Evolutionary conservation across 2,797 vertebrate species (phyloP).

Genomic region (Rhinophrynus dorsalis): DNA sequence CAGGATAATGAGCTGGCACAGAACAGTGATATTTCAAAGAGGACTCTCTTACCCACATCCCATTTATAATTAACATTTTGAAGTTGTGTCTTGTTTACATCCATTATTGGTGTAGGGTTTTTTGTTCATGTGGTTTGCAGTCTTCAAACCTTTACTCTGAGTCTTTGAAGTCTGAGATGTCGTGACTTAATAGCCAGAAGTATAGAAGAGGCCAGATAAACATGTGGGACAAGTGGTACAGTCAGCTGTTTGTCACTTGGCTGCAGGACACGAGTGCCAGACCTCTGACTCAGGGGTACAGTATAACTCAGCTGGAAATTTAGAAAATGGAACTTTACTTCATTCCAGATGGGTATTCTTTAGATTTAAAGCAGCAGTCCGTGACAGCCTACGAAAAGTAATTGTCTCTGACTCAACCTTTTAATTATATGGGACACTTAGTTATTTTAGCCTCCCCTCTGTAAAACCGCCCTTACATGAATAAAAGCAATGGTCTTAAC

Average conservation of each 20-base stretch:
- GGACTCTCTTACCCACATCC: constrained; percentile 30
- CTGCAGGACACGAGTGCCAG: constrained; percentile 29
- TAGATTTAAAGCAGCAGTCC: constrained; percentile 26
- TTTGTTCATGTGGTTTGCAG: constrained; percentile 19
- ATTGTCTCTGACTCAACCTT: constrained; percentile 26
- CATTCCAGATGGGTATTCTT: constrained; percentile 9
- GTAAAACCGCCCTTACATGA: background rate
- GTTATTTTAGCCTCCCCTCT: background rate
- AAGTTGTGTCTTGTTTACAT: constrained; percentile 37
- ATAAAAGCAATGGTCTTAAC: background rate
- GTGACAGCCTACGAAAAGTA: constrained; percentile 17
- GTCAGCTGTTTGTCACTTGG: constrained; percentile 24
- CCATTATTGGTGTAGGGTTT: constrained; percentile 10
- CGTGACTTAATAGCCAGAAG: constrained; percentile 18
- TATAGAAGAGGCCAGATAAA: background rate
- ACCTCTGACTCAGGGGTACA: constrained; percentile 30
- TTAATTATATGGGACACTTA: constrained; percentile 25
- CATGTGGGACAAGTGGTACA: background rate
- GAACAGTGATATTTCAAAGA: constrained; percentile 24
- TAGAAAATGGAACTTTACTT: background rate
- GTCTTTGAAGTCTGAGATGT: constrained; percentile 35
- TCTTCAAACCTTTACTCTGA: constrained; percentile 14
- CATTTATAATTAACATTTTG: constrained; percentile 33
- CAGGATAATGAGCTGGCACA: background rate
- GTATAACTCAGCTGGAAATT: background rate